Evolutionary conservation across 2,888 invertebrate species (phyloP).

Genomic region (Tetragnatha montana): DNA sequence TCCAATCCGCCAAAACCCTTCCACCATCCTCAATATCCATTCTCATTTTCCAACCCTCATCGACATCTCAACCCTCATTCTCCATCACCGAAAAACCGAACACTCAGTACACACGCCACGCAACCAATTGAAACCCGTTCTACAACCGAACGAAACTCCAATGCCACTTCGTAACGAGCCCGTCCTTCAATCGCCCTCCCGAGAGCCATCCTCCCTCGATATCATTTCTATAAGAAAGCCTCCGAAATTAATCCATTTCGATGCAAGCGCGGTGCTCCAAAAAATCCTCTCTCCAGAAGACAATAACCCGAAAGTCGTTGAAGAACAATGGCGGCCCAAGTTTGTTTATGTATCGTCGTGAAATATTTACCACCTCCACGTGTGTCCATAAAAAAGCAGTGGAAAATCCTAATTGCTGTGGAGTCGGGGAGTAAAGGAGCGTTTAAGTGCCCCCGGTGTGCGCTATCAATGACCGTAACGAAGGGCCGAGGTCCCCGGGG

Average conservation of each 20-base stretch:
- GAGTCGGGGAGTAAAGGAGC: conserved; percentile 65
- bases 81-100: no score
- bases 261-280: background rate
- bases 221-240: background rate
- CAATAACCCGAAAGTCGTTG: background rate
- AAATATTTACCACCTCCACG: conserved; percentile 68
- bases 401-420: conserved; percentile 65
- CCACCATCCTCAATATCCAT: no score
- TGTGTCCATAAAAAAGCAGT: conserved; percentile 50
- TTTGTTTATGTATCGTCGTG: conserved; percentile 27
- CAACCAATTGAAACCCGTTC: no score
- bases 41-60: no score
- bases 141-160: no score
- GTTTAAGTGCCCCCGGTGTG: conserved; percentile 65
- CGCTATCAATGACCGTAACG: conserved; percentile 71
- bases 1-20: no score
- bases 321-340: background rate
- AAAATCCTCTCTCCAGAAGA: background rate
- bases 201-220: background rate
- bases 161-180: no score
- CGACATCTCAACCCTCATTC: no score
- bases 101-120: no score
- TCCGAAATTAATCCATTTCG: conserved; percentile 32
- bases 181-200: no score
- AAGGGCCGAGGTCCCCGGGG: conserved; percentile 47